These are phyloP conservation scores for Lepilemur ruficaudatus DNA, from an alignment of 2,797 vertebrate species.

Conservation along the genomic window DNA sequence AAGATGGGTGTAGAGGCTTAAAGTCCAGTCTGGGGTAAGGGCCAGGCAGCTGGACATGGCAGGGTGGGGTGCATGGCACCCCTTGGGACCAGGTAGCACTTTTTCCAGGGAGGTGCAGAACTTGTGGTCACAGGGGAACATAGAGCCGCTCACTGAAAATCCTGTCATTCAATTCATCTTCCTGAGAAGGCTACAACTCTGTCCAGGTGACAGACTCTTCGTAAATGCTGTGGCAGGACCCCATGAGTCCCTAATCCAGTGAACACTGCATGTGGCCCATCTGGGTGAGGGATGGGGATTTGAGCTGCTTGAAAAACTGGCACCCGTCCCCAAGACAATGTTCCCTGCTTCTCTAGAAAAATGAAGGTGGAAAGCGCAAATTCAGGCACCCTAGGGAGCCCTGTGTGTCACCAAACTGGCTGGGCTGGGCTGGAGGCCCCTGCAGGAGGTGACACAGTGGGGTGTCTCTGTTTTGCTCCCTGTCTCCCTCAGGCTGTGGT, in stretches of 20 bases:
- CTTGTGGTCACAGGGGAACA: background rate
- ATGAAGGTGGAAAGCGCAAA: background rate
- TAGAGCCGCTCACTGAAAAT: background rate
- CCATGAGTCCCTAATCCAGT: background rate
- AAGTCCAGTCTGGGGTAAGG: background rate
- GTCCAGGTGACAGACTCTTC: background rate
- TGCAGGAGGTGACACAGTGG: background rate
- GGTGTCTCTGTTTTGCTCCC: background rate
- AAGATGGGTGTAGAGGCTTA: background rate
- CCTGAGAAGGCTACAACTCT: background rate
- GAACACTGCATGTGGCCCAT: background rate
- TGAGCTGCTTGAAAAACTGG: background rate
- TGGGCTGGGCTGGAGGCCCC: background rate
- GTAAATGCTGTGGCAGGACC: background rate
- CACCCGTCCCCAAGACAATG: background rate
- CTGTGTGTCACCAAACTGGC: background rate
- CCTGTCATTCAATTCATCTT: background rate
- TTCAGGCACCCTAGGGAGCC: background rate
- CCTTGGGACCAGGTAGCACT: no score
- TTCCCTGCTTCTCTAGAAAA: background rate
- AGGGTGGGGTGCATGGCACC: background rate
- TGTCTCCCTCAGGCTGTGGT: background rate
- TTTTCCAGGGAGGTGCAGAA: background rate
- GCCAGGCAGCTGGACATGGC: accelerated
- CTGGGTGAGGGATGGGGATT: background rate